A percentile compares a stretch with the other conserved stretches of the same genome.
These are phyloP conservation scores for Oscheius sp. DNA, from an alignment of 1,140 invertebrate species.

Conservation along the genomic window DNA sequence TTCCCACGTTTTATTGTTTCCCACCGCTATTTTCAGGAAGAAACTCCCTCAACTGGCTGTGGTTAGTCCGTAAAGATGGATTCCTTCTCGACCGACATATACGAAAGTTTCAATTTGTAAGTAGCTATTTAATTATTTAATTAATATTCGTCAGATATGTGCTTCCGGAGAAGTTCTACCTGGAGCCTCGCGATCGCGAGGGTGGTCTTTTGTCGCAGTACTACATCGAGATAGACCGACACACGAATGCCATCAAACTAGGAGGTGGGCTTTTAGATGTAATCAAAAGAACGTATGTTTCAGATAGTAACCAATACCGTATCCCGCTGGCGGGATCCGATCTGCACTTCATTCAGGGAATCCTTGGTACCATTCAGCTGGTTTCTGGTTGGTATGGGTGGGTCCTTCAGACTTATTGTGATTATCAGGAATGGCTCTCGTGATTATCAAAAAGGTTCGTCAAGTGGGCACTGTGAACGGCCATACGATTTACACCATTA, in stretches of 20 bases:
- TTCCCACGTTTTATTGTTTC: neutral
- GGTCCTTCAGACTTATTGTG: neutral
- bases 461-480: conserved; percentile 81
- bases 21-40: neutral
- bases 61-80: too few species aligned
- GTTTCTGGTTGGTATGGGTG: conserved; percentile 69
- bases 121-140: conserved; percentile 12
- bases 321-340: conserved; percentile 51
- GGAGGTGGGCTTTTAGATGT: conserved; percentile 33
- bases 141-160: conserved; percentile 32
- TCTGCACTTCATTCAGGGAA: conserved; percentile 73
- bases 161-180: conserved; percentile 44
- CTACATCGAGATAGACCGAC: conserved; percentile 50
- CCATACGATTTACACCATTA: conserved; percentile 80
- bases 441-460: conserved; percentile 81
- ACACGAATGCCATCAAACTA: conserved; percentile 39
- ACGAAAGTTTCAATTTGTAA: conserved; percentile 43
- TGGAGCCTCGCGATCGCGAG: conserved; percentile 45
- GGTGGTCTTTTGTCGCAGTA: conserved; percentile 32
- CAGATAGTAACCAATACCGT: conserved; percentile 39
- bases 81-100: conserved; percentile 19
- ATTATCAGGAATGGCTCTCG: conserved; percentile 68
- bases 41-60: too few species aligned
- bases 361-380: conserved; percentile 80
- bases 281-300: conserved; percentile 16